Conservation (phyloP, 1,140 invertebrate species). For the Magallana gigas region DNA sequence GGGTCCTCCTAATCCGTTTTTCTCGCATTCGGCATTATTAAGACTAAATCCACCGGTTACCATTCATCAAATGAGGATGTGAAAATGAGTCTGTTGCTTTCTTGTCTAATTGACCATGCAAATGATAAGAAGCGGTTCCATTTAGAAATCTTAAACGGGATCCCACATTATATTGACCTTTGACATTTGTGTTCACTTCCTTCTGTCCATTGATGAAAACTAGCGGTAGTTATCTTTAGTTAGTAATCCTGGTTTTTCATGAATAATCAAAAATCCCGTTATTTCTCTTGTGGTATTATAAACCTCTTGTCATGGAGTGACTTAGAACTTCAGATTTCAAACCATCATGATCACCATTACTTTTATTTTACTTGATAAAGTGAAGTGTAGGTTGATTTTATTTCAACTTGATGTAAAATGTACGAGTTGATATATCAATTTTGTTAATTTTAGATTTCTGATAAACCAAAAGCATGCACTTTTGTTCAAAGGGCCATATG, state of each 20-base stretch:
- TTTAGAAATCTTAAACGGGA: neutral
- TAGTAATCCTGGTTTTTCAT: constrained; percentile 14
- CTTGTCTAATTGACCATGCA: constrained; percentile 13
- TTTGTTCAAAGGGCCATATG: neutral
- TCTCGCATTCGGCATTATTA: neutral
- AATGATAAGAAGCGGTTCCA: constrained; percentile 21
- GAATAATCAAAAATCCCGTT: constrained; percentile 11
- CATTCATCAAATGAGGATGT: constrained; percentile 15
- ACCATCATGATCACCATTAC: too few relatives aligned
- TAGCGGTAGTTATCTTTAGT: neutral
- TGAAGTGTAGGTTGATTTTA: too few relatives aligned
- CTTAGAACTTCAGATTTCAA: too few relatives aligned
- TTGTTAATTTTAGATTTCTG: neutral
- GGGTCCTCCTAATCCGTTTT: neutral
- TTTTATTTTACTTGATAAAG: too few relatives aligned
- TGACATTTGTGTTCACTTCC: neutral
- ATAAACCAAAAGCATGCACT: neutral
- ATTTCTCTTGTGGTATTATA: neutral
- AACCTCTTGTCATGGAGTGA: too few relatives aligned
- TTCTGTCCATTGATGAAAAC: neutral
- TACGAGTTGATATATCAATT: neutral
- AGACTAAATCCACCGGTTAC: constrained; percentile 13
- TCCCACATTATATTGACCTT: constrained; percentile 1
- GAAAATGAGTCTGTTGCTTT: constrained; percentile 14
- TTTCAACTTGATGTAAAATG: too few relatives aligned